Percentiles rank a stretch among this genome's conserved stretches.
phyloP scores from a whole-genome alignment of 1,140 invertebrate species.

The Linepithema humile region DNA sequence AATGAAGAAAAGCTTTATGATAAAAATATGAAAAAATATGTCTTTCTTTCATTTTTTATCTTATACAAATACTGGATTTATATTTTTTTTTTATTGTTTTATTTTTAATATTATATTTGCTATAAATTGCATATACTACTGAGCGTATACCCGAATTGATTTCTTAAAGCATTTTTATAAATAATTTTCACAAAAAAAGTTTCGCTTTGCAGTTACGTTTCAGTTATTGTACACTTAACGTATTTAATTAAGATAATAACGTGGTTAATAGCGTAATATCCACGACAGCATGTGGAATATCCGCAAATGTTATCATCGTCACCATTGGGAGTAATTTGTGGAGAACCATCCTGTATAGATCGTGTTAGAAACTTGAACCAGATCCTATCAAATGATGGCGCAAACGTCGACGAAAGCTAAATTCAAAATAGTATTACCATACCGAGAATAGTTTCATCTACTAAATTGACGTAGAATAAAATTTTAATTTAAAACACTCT shows the following conservation, averaged over 20 bases:
- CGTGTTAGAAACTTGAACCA: conserved; percentile 48
- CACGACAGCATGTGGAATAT: conserved; percentile 35
- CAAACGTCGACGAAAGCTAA: conserved; percentile 19
- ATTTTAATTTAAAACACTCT: background rate
- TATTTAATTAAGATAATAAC: conserved; percentile 42
- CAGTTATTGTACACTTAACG: background rate
- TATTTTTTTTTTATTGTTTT: background rate
- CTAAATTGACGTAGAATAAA: background rate
- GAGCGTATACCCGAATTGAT: background rate
- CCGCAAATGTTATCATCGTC: conserved; percentile 46
- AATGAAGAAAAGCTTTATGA: background rate
- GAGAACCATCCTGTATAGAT: conserved; percentile 33
- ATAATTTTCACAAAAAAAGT: no score
- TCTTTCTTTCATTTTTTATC: no score
- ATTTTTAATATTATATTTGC: background rate
- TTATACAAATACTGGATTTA: no score
- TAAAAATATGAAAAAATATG: background rate
- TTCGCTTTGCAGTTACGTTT: no score
- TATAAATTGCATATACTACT: background rate
- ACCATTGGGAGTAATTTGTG: conserved; percentile 52
- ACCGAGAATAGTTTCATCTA: background rate
- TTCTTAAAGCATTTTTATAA: background rate
- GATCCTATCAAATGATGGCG: conserved; percentile 23
- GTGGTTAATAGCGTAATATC: conserved; percentile 39
- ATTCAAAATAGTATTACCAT: background rate